phyloP scores from a whole-genome alignment of 2,113 vertebrate genomes.

The Meriones unguiculatus region DNA sequence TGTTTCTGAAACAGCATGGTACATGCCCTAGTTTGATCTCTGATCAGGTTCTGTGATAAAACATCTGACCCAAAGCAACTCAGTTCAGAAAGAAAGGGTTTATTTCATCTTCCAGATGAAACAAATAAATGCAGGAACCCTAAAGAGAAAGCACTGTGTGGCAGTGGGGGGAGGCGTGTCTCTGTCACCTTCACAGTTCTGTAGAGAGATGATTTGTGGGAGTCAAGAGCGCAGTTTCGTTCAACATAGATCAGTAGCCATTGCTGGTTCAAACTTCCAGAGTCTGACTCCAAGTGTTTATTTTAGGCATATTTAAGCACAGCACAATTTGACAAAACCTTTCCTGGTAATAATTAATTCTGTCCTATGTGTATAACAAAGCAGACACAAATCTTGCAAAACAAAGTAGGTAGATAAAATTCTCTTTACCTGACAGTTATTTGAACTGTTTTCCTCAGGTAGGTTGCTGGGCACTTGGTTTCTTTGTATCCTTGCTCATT shows the following conservation, averaged over 20 bases:
- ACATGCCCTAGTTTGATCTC: not conserved
- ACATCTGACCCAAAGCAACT: not conserved
- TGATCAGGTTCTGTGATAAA: not conserved
- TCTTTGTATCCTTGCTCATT: not conserved
- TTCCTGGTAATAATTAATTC: not conserved
- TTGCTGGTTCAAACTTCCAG: not conserved
- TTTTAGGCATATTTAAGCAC: not conserved
- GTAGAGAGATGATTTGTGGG: not conserved
- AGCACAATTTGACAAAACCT: not conserved
- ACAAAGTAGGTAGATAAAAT: not conserved
- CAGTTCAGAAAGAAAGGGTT: not conserved
- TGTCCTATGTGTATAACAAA: not conserved
- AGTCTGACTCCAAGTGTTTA: not conserved
- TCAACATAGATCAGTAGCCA: not conserved
- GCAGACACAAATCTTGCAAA: not conserved
- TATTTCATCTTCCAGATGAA: not conserved
- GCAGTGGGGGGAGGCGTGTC: not conserved
- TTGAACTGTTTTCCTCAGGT: not conserved
- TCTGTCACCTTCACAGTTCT: not conserved
- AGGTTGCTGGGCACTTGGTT: not conserved
- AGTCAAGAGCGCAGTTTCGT: not conserved
- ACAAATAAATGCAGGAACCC: not conserved
- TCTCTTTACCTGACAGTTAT: not conserved
- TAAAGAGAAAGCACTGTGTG: not conserved
- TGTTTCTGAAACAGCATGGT: not conserved